A percentile compares a stretch with the other conserved stretches of the same genome.
These are phyloP conservation scores for Acanthis flammea DNA, from an alignment of 2,797 vertebrate species.

Conservation along the genomic window DNA sequence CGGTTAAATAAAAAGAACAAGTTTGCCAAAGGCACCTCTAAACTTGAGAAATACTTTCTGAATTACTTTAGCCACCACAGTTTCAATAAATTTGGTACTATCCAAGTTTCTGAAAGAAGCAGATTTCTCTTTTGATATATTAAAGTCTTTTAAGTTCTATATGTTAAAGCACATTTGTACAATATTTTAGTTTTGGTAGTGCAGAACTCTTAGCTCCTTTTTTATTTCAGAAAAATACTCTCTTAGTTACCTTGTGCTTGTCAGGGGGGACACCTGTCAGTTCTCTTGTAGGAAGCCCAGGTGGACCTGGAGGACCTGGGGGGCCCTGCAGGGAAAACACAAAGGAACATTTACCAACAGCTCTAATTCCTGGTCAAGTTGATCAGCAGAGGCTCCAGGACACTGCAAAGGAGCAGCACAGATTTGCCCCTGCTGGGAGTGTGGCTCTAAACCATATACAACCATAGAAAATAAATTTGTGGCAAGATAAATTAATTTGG, in stretches of 20 bases:
- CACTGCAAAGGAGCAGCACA: not conserved
- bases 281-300: constrained; percentile 61
- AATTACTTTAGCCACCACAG: not conserved
- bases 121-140: not conserved
- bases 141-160: not conserved
- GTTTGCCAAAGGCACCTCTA: not conserved
- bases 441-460: not conserved
- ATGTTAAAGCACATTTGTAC: not conserved
- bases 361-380: not conserved
- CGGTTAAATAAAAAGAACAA: not conserved
- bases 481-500: not conserved
- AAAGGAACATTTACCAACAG: not conserved
- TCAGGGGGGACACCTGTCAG: constrained; percentile 18
- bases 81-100: not conserved
- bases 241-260: constrained; percentile 71
- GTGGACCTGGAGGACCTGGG: constrained; percentile 72
- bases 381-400: not conserved
- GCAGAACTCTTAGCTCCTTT: not conserved
- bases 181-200: not conserved
- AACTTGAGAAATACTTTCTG: not conserved
- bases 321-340: constrained; percentile 73
- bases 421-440: not conserved
- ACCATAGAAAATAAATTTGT: not conserved
- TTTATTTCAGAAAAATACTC: not conserved
- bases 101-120: not conserved